phyloP scores from a whole-genome alignment of 37 sponge, comb jelly and placozoan genomes.

The Bolinopsis microptera region DNA sequence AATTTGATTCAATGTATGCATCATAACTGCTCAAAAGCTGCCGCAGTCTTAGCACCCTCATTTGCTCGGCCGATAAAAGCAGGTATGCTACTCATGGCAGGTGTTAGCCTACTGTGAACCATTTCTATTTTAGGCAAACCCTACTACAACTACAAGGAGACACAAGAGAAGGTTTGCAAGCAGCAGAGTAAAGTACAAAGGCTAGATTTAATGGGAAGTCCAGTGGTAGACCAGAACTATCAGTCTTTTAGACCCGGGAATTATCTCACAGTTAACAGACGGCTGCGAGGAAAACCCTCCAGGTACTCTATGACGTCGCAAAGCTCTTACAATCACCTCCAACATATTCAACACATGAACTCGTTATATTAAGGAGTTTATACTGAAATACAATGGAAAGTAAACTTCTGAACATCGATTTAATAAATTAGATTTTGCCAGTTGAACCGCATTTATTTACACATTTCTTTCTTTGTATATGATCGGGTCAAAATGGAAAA shows the following conservation, averaged over 20 bases:
- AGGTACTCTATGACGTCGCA: not conserved
- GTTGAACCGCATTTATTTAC: not conserved
- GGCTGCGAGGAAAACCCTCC: not conserved
- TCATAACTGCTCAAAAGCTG: no score
- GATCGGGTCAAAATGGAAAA: no score
- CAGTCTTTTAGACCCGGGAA: not conserved
- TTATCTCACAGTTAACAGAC: not conserved
- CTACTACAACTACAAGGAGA: not conserved
- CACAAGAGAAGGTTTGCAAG: not conserved
- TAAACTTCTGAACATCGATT: not conserved
- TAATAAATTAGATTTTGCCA: not conserved
- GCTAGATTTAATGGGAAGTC: not conserved
- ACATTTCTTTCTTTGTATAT: no score
- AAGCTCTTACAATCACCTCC: not conserved
- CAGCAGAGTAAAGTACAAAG: not conserved
- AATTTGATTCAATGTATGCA: no score
- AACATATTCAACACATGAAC: not conserved
- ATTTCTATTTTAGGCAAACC: not conserved
- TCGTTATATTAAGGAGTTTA: not conserved
- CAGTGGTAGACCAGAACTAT: slow-evolving; percentile 34
- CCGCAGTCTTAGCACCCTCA: no score
- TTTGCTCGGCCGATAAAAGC: no score
- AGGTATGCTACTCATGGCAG: no score
- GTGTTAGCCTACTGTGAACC: no score
- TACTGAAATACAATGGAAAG: not conserved